Conservation (phyloP, 1,140 invertebrate species). For the Paraescarpia echinospica region DNA sequence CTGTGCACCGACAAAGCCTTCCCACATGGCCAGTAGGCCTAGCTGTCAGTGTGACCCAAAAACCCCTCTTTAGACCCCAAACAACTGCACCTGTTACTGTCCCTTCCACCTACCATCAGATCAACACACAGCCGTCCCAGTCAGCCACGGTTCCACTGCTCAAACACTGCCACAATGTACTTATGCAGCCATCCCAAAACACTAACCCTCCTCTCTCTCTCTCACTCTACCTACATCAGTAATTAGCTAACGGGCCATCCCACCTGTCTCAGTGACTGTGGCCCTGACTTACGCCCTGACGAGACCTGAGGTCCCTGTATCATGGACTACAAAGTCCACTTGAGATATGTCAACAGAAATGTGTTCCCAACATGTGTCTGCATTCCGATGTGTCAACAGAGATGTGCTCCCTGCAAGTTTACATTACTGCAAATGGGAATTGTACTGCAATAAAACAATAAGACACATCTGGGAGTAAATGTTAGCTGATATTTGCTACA, state of each 20-base stretch:
- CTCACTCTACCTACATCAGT: background rate
- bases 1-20: background rate
- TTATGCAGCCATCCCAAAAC: background rate
- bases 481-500: background rate
- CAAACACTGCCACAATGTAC: background rate
- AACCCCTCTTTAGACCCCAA: background rate
- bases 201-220: background rate
- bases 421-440: background rate
- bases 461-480: background rate
- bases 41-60: background rate
- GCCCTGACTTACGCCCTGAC: background rate
- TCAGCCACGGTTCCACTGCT: background rate
- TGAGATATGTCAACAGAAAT: background rate
- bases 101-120: background rate
- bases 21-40: background rate
- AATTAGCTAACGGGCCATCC: background rate
- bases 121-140: background rate
- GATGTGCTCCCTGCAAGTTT: background rate
- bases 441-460: background rate
- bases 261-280: background rate
- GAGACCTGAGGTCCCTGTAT: background rate
- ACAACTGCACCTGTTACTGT: background rate
- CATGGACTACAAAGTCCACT: background rate
- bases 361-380: background rate
- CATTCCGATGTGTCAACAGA: background rate